Evolutionary conservation across 2,888 invertebrate genomes (phyloP).

Genomic region (Xestia ashworthii): DNA sequence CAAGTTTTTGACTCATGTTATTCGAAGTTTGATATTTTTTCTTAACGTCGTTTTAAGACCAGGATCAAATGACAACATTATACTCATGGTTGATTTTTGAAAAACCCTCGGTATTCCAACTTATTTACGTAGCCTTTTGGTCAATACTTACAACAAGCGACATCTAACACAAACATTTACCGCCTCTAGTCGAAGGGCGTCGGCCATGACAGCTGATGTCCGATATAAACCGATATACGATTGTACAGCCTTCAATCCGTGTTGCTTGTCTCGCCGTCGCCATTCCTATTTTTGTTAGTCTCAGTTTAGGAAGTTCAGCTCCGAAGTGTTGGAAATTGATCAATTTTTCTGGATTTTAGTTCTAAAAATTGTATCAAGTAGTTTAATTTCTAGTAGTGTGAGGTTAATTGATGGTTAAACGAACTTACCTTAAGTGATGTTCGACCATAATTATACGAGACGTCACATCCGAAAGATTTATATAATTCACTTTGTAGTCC

Average conservation of each 20-base stretch:
- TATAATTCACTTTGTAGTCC: too few species aligned
- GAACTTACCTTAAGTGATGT: too few species aligned
- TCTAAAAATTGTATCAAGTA: conserved; percentile 6
- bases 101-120: neutral
- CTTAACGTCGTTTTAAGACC: neutral
- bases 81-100: neutral
- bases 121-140: conserved; percentile 26
- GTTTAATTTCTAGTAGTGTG: neutral
- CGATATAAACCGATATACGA: conserved; percentile 67
- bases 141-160: conserved; percentile 8
- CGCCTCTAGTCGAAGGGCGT: conserved; percentile 34
- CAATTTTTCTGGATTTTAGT: conserved; percentile 3
- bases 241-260: conserved; percentile 64
- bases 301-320: conserved; percentile 37
- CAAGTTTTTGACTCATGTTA: too few species aligned
- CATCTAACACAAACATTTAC: conserved; percentile 12
- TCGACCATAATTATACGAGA: too few species aligned
- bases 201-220: conserved; percentile 59
- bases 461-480: too few species aligned
- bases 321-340: conserved; percentile 11
- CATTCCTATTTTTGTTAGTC: conserved; percentile 50
- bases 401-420: too few species aligned
- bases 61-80: neutral
- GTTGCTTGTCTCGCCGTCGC: conserved; percentile 46
- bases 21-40: neutral